Evolutionary conservation across 2,113 vertebrate species (phyloP).

Genomic region (Microcebus ravelobensis): DNA sequence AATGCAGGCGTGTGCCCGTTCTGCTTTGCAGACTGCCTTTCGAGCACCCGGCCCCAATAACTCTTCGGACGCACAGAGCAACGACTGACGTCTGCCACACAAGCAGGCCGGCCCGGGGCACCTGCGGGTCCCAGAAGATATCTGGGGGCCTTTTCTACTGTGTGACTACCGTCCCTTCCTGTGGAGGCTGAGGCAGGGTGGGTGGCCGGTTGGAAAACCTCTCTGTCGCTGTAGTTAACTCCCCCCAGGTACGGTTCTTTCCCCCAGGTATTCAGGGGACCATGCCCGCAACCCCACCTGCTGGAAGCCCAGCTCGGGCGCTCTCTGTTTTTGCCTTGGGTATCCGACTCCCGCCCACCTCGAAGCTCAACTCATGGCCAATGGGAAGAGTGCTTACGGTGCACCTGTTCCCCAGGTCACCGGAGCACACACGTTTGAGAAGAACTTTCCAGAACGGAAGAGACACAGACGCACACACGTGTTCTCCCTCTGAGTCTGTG

Average conservation of each 20-base stretch:
- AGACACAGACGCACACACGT: accelerated
- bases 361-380: slow-evolving; percentile 13
- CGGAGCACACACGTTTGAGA: neutral
- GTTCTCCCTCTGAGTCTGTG: accelerated
- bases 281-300: neutral
- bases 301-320: neutral
- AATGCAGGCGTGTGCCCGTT: neutral
- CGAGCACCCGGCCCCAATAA: neutral
- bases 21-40: neutral
- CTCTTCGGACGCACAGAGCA: neutral
- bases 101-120: neutral
- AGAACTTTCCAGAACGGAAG: neutral
- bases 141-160: neutral
- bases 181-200: accelerated
- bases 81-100: neutral
- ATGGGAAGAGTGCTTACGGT: neutral
- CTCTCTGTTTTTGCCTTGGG: neutral
- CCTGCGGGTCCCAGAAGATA: neutral
- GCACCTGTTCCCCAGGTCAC: slow-evolving; percentile 62
- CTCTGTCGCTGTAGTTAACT: neutral
- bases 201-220: neutral
- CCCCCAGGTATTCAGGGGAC: neutral
- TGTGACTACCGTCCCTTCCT: neutral
- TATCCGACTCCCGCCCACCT: neutral
- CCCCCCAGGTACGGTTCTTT: neutral